A percentile compares a stretch with the other conserved stretches of the same genome.
Conservation (phyloP, 2,888 invertebrate species). For the Lithophane semibrunnea region DNA sequence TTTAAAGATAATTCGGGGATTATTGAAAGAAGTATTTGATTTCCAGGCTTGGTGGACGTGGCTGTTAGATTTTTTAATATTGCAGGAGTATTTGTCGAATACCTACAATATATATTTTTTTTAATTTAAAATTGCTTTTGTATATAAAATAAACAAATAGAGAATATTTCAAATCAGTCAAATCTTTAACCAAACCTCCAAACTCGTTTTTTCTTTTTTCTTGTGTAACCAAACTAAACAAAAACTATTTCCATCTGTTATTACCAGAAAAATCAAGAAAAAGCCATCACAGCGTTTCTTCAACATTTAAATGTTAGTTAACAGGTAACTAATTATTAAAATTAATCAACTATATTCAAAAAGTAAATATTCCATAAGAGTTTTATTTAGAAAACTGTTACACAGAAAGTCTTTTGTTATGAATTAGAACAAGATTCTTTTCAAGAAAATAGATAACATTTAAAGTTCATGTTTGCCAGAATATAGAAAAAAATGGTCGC, state of each 20-base stretch:
- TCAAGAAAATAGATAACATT: background rate
- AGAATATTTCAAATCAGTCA: no score
- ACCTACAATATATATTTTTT: no score
- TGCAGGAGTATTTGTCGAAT: no score
- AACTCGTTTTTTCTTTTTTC: no score
- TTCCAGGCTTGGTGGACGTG: slow-evolving; percentile 5
- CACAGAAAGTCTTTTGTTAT: background rate
- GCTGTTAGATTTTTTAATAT: slow-evolving; percentile 1
- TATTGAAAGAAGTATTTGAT: slow-evolving; percentile 43
- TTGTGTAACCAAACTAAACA: no score
- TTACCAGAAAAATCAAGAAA: no score
- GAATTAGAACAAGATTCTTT: background rate
- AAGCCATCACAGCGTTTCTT: background rate
- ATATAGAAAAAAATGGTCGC: background rate
- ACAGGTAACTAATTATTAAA: background rate
- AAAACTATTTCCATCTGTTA: background rate
- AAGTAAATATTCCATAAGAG: background rate
- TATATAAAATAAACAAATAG: no score
- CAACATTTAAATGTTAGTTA: background rate
- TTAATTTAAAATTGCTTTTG: no score
- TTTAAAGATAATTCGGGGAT: slow-evolving; percentile 50
- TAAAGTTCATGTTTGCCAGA: background rate
- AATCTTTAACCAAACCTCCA: no score
- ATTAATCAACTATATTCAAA: background rate
- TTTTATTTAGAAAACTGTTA: background rate